Evolutionary conservation across 2,797 vertebrate genomes (phyloP).

Genomic region (Pangasius sanitwongsei): DNA sequence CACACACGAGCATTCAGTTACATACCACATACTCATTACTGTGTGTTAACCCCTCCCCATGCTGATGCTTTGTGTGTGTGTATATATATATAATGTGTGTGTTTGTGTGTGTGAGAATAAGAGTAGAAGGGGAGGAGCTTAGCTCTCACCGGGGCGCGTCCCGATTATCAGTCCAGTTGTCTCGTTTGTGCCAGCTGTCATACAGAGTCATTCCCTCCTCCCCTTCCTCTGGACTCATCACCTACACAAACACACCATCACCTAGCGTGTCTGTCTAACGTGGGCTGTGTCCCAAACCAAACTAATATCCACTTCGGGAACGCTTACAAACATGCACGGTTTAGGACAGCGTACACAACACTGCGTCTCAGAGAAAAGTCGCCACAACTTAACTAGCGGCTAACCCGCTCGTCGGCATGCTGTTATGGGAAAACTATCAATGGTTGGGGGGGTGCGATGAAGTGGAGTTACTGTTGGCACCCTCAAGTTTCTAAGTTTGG

Average conservation of each 20-base stretch:
- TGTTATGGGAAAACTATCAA: not conserved
- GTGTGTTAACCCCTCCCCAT: not conserved
- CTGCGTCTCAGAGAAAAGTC: not conserved
- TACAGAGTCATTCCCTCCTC: conserved; percentile 88
- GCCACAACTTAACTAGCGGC: not conserved
- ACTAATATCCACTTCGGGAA: not conserved
- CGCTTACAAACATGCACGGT: not conserved
- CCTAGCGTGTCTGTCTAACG: not conserved
- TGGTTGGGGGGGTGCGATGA: not conserved
- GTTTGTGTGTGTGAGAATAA: not conserved
- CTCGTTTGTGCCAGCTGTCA: conserved; percentile 89
- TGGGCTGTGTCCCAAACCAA: not conserved
- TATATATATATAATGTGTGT: not conserved
- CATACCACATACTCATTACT: not conserved
- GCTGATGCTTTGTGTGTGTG: not conserved
- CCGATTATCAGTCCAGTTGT: conserved; percentile 82
- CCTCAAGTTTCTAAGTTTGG: too few relatives aligned
- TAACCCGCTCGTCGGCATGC: not conserved
- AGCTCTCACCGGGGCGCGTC: conserved; percentile 81
- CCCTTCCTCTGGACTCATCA: conserved; percentile 87
- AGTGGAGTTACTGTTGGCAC: not conserved
- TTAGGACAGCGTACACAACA: not conserved
- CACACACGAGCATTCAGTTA: not conserved
- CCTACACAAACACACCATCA: conserved; percentile 67
- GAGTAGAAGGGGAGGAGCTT: not conserved